Conservation (phyloP, 1,140 invertebrate species). For the Campoletis sonorensis region DNA sequence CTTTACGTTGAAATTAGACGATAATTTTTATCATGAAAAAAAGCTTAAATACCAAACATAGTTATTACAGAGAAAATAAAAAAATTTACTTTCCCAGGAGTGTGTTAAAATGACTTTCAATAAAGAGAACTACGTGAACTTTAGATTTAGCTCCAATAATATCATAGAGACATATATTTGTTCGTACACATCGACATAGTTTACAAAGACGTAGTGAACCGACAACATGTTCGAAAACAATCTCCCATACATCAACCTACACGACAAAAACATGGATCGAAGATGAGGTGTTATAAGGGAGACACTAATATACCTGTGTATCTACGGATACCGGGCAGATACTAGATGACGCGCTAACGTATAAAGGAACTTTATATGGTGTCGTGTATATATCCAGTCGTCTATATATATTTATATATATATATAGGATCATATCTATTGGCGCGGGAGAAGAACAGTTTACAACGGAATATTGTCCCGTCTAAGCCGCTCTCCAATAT, state of each 20-base stretch:
- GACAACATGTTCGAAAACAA: too few species aligned
- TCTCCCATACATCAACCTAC: not conserved
- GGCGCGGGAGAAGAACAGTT: constrained; percentile 67
- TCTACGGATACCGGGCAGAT: not conserved
- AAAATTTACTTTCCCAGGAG: too few species aligned
- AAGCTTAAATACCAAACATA: too few species aligned
- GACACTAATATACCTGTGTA: not conserved
- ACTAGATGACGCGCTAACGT: constrained; percentile 39
- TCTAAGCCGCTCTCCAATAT: constrained; percentile 75
- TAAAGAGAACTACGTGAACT: too few species aligned
- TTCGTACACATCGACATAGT: too few species aligned
- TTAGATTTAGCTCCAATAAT: too few species aligned
- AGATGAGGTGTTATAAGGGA: not conserved
- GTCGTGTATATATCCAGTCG: not conserved
- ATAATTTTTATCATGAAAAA: too few species aligned
- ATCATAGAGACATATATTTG: too few species aligned
- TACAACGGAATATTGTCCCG: constrained; percentile 75
- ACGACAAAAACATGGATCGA: not conserved
- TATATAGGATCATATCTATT: constrained; percentile 65
- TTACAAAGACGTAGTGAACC: too few species aligned
- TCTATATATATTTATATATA: not conserved
- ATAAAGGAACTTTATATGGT: constrained; percentile 46
- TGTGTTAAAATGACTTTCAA: too few species aligned
- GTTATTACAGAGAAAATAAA: too few species aligned
- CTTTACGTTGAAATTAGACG: too few species aligned